Evolutionary conservation across 2,888 invertebrate species (phyloP).

Genomic region (Netelia fuscicornis): DNA sequence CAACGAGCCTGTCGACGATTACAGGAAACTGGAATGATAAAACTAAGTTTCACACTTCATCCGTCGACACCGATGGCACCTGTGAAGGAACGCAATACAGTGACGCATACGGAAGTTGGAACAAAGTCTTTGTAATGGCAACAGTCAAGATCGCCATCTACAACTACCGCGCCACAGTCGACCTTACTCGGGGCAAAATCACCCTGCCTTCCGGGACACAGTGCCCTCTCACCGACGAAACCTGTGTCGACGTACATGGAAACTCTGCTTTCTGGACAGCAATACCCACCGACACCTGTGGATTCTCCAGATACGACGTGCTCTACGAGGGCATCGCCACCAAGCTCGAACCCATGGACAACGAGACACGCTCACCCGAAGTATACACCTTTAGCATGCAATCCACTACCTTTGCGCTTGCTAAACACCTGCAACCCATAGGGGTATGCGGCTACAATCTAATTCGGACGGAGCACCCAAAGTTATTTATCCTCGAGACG

Average conservation of each 20-base stretch:
- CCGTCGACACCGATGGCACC: constrained; percentile 23
- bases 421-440: not conserved
- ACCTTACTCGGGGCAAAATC: constrained; percentile 4
- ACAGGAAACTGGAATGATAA: constrained; percentile 26
- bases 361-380: not conserved
- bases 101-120: constrained; percentile 66
- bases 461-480: constrained; percentile 41
- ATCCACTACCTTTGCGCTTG: constrained; percentile 43
- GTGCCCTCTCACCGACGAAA: not conserved
- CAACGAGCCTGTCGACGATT: not conserved
- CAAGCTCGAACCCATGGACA: not conserved
- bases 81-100: constrained; percentile 66
- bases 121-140: constrained; percentile 59
- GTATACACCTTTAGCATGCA: constrained; percentile 13
- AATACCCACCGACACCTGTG: constrained; percentile 44
- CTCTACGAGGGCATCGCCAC: constrained; percentile 29
- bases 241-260: constrained; percentile 43
- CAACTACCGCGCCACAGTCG: constrained; percentile 34
- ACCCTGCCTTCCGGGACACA: constrained; percentile 24
- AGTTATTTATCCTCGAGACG: constrained; percentile 32
- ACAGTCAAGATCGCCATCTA: constrained; percentile 11
- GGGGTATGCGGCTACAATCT: constrained; percentile 26
- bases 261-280: constrained; percentile 47
- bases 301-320: constrained; percentile 49
- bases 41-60: not conserved